These are phyloP conservation scores for Reticulitermes speratus DNA, from an alignment of 1,140 invertebrate species.

Conservation along the genomic window DNA sequence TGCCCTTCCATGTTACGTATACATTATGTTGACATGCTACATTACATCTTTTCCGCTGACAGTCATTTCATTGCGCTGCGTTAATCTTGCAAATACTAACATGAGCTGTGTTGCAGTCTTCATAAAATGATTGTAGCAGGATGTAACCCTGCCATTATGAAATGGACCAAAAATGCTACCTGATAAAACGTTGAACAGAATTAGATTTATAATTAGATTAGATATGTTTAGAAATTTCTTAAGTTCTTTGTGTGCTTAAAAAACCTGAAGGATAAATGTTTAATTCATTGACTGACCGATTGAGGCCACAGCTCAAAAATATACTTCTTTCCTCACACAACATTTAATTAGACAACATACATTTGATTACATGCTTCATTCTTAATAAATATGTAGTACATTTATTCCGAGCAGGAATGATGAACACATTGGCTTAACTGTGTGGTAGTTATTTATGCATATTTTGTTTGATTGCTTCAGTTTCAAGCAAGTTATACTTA, in stretches of 20 bases:
- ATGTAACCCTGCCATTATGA: background rate
- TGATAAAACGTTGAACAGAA: background rate
- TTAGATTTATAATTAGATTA: background rate
- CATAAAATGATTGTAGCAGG: background rate
- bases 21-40: background rate
- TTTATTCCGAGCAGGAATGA: background rate
- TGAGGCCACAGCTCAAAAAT: background rate
- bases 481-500: background rate
- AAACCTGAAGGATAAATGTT: background rate
- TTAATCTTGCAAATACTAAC: background rate
- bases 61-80: background rate
- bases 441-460: background rate
- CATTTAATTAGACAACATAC: background rate
- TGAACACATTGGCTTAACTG: background rate
- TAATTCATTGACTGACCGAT: background rate
- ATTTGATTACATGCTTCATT: background rate
- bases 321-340: background rate
- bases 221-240: background rate
- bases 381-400: background rate
- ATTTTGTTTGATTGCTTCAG: background rate
- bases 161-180: background rate
- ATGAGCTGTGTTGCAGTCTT: background rate
- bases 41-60: background rate
- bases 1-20: too few relatives aligned
- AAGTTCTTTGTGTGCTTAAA: background rate